These are phyloP conservation scores for Scaptomyza caliginosa DNA, from an alignment of 2,888 invertebrate species.

Conservation along the genomic window DNA sequence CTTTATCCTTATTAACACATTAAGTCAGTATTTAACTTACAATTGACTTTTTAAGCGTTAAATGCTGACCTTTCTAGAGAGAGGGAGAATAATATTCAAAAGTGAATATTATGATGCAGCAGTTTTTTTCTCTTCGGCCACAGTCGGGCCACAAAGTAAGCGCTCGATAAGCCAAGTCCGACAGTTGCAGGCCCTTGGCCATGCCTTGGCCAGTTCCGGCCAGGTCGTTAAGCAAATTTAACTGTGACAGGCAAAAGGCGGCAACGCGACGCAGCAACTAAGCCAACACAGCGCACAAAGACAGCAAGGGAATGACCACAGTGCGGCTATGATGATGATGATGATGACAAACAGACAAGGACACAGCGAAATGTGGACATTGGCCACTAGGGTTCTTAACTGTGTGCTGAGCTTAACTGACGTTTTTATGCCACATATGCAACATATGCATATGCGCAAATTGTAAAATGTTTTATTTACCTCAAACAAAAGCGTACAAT, in stretches of 20 bases:
- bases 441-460: slow-evolving; percentile 34
- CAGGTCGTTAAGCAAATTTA: slow-evolving; percentile 54
- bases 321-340: slow-evolving; percentile 18
- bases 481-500: slow-evolving; percentile 10
- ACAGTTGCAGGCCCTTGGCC: neutral
- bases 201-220: neutral
- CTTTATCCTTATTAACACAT: neutral
- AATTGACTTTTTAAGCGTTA: slow-evolving; percentile 11
- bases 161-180: slow-evolving; percentile 10
- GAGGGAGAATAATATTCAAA: slow-evolving; percentile 33
- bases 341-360: slow-evolving; percentile 17
- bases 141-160: slow-evolving; percentile 1
- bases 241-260: slow-evolving; percentile 41
- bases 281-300: slow-evolving; percentile 23
- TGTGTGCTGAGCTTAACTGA: slow-evolving; percentile 22
- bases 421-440: slow-evolving; percentile 41
- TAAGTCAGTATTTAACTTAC: neutral
- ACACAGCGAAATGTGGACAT: slow-evolving; percentile 10
- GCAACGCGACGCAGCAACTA: slow-evolving; percentile 30
- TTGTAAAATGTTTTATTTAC: slow-evolving; percentile 62
- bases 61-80: slow-evolving; percentile 10
- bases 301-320: slow-evolving; percentile 24
- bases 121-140: neutral
- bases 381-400: slow-evolving; percentile 3
- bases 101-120: slow-evolving; percentile 44